Base-by-base conservation (phyloP, 2,113 vertebrate genomes). In the Eudyptes chrysolophus region DNA sequence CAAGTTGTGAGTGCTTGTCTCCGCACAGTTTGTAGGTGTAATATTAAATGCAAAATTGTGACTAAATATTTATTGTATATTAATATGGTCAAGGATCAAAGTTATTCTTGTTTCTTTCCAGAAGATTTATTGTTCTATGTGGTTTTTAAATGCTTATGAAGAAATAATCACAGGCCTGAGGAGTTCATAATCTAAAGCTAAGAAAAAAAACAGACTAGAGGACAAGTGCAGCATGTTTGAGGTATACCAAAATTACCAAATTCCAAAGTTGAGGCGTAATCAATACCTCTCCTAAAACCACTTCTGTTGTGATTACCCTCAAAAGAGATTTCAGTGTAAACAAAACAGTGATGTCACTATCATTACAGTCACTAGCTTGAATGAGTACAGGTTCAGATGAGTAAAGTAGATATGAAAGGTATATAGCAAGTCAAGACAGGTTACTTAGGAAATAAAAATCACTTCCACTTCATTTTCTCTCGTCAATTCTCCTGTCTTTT, bases 341-440 rank as follows among this genome's bases (percentile, higher is more conserved):
- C 90, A 93, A 87, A 90, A 48, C 6, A 27, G 81, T 97, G 95
- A 97, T 92, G 93, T 96, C 94, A 96, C 61, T 49, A 74, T 90
- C 71, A 88, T 83, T 95, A 80, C 21, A 88, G 66, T 80, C 90
- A 88, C 70, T 65, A 68, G 49, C 62, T 88, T 83, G 71, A 92
- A 69, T 26, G n/a, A 77, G 34, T 83, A 92, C 74, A 76, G 36
- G 69, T 94, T 93, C 92, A 94, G 84, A 93, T 96, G 92, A 94
- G 70, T 93, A 66, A 92, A 92, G 81, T 13, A 89, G 85, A 90
- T 88, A 83, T 87, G 62, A 92, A 94, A 74, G 66, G 58, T 49
- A 72, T 80, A 97, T 24, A 80, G 75, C 97, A 96, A 96, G 95
- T 92, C 78, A 88, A 93, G 87, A 83, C 94, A 95, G 40, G 90